Percentiles rank a stretch among this genome's conserved stretches.
Evolutionary conservation across 1,140 invertebrate species (phyloP).

Genomic region (Zelostemma sp.): DNA sequence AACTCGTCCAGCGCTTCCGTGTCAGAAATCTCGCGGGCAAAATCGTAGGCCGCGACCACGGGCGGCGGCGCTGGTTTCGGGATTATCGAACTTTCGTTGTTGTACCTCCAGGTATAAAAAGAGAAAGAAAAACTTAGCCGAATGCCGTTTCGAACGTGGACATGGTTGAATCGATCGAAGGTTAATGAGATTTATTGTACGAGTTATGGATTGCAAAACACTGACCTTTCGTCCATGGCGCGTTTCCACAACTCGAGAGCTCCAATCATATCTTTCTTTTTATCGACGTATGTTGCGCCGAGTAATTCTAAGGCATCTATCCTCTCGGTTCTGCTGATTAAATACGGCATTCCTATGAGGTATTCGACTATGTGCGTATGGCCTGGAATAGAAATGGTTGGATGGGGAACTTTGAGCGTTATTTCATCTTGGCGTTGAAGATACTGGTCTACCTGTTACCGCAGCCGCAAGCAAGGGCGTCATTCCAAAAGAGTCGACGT

Average conservation of each 20-base stretch:
- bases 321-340: conserved; percentile 82
- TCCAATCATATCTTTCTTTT: conserved; percentile 92
- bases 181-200: too few species aligned
- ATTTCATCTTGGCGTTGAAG: too few species aligned
- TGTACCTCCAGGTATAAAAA: too few species aligned
- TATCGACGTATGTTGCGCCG: conserved; percentile 97
- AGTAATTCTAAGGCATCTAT: conserved; percentile 93
- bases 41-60: conserved; percentile 89
- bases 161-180: background rate
- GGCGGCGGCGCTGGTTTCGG: conserved; percentile 78
- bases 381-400: conserved; percentile 71
- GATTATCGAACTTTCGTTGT: conserved; percentile 72
- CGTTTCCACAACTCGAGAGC: conserved; percentile 90
- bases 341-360: conserved; percentile 77
- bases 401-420: too few species aligned
- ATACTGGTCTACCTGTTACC: conserved; percentile 79
- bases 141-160: too few species aligned
- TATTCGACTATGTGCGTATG: conserved; percentile 94
- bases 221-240: conserved; percentile 86
- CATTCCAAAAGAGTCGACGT: conserved; percentile 96
- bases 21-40: conserved; percentile 84
- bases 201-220: background rate
- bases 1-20: conserved; percentile 86
- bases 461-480: conserved; percentile 93
- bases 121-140: too few species aligned